Evolutionary conservation across 1,140 invertebrate species (phyloP), one percentile per base, ranked within the genome.

Genomic region (Meteorus sp.): DNA sequence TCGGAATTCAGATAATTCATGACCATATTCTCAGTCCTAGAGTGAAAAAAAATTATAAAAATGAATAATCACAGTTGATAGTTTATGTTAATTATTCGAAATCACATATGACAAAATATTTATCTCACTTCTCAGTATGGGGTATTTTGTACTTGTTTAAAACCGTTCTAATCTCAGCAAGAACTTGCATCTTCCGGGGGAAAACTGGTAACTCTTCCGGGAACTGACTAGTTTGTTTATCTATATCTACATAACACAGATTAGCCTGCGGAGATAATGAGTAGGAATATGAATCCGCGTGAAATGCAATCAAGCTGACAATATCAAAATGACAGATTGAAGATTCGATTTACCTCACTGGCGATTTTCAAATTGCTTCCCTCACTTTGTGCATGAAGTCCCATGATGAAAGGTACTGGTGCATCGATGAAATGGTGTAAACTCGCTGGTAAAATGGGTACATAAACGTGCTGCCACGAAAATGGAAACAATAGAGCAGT

Each of bases 351-450:
- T 64, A 87, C 85, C 79, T 86, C 85, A 71, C 78, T 87, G 48
- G 80, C 80, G 47, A 86, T 83, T 65, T 87, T 83, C 8, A 85
- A 80, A 41, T 81, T 72, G 73, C 86, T 80, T 2, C 81, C 77
- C 55, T 84, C 82, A 60, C 74, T 83, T 58, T 81, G 78, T 29
- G 81, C 81, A 64, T 86, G 85, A n/a, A 88, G 66, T 8, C 97
- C 97, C 97, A 99, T 99, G 53, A 99, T 89, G 78, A 97, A 99
- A 13, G 98, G 97, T 23, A 99, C 97, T 0, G 98, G 98, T 8
- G 98, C 97, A 82, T 99, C 97, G 9, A 99, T 83, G 81, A 99
- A 99, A 73, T 98, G 95, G 66, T 94, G 89, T 43, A 99, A 82
- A 13, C 94, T 94, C 17, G 94, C 89, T 1, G 97, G 97, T 61